These are phyloP conservation scores for Aporophyla nigra DNA, from an alignment of 2,888 invertebrate genomes.

Conservation along the genomic window DNA sequence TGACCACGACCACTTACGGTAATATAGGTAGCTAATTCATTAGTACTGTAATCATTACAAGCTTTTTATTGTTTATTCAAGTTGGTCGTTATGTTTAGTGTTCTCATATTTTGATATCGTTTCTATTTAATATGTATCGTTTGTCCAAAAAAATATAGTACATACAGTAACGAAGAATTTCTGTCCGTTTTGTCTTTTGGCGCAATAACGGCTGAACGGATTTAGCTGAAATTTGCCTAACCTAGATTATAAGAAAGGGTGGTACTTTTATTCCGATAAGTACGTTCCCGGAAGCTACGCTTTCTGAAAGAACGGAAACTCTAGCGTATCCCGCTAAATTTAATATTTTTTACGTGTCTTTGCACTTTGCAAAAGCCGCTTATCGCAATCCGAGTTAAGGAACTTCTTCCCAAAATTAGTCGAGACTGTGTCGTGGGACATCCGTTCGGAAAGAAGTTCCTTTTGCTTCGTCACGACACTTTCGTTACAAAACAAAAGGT, in stretches of 20 bases:
- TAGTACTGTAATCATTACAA: background rate
- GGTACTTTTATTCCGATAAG: background rate
- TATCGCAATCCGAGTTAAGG: no score
- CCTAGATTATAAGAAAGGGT: background rate
- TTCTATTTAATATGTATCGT: background rate
- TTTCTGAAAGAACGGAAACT: no score
- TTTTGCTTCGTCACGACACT: background rate
- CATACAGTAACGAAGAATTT: no score
- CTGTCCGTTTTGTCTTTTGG: no score
- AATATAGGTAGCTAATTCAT: background rate
- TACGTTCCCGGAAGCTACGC: background rate
- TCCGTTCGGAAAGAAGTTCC: background rate
- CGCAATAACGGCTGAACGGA: background rate
- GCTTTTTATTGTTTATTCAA: background rate
- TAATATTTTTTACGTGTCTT: no score
- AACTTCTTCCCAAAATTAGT: background rate
- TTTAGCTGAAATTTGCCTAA: background rate
- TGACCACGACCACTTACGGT: slow-evolving; percentile 25
- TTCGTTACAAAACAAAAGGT: background rate
- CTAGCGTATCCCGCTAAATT: no score
- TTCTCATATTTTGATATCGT: background rate
- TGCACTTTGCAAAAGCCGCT: no score
- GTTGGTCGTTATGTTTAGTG: background rate
- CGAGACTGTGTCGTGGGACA: background rate
- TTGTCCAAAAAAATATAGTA: no score